A percentile compares a stretch with the other conserved stretches of the same genome.
These are phyloP conservation scores for Apis florea DNA, from an alignment of 1,140 invertebrate genomes.

Conservation along the genomic window DNA sequence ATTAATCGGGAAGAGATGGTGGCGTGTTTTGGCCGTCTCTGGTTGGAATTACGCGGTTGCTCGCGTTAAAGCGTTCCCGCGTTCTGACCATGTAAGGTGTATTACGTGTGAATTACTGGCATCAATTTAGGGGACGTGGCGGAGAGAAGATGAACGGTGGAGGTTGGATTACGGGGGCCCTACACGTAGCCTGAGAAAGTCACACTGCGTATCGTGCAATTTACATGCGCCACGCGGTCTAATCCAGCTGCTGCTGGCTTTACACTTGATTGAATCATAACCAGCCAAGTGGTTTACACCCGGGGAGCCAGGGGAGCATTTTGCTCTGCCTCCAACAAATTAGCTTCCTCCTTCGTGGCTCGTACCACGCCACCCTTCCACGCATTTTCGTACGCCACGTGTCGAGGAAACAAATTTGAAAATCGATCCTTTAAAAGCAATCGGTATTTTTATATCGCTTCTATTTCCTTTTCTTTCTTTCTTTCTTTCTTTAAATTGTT, in stretches of 20 bases:
- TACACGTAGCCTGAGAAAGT: conserved; percentile 40
- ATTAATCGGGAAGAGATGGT: not conserved
- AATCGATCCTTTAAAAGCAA: not conserved
- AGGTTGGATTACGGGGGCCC: conserved; percentile 22
- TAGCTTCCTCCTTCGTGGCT: conserved; percentile 4
- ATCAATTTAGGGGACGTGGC: conserved; percentile 30
- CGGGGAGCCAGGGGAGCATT: conserved; percentile 8
- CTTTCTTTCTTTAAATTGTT: too few species aligned
- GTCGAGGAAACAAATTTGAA: not conserved
- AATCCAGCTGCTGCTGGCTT: conserved; percentile 38
- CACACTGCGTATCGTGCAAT: conserved; percentile 49
- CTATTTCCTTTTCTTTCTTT: too few species aligned
- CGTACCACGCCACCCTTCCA: too few species aligned
- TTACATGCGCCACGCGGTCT: conserved; percentile 39
- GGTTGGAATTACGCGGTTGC: not conserved
- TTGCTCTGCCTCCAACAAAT: conserved; percentile 48
- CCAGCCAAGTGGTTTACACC: conserved; percentile 35
- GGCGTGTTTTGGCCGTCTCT: not conserved
- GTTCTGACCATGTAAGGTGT: conserved; percentile 15
- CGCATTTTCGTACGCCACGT: not conserved
- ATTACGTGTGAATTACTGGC: conserved; percentile 37
- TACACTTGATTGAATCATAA: conserved; percentile 60
- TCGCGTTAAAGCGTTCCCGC: not conserved
- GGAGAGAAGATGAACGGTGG: conserved; percentile 31
- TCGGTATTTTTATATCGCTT: too few species aligned